Conservation (phyloP, 2,113 vertebrate genomes). For the Siphamia tubifer region DNA sequence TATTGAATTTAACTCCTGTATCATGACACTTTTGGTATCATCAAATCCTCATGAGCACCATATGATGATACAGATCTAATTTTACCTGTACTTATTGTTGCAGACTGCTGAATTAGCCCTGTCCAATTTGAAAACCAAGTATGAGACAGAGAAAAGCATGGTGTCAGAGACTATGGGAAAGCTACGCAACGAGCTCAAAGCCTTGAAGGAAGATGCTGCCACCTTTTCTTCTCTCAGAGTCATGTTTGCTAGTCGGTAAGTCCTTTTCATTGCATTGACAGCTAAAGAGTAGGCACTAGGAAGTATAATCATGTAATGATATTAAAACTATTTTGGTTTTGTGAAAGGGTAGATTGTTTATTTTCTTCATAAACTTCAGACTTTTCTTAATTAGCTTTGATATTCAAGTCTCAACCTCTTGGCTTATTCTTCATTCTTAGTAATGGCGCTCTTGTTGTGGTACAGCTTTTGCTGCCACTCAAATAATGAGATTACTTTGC, state of each 20-base stretch:
- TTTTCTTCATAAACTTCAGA: too few relatives aligned
- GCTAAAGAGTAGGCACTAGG: too few relatives aligned
- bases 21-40: too few relatives aligned
- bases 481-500: slow-evolving; percentile 69
- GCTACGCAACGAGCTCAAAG: slow-evolving; percentile 85
- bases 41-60: too few relatives aligned
- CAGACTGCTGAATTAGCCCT: slow-evolving; percentile 86
- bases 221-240: slow-evolving; percentile 86
- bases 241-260: slow-evolving; percentile 87
- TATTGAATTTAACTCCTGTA: too few relatives aligned
- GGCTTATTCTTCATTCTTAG: slow-evolving; percentile 16
- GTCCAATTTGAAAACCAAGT: slow-evolving; percentile 86
- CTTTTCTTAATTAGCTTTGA: neutral
- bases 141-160: slow-evolving; percentile 84
- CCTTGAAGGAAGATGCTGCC: slow-evolving; percentile 86
- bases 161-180: slow-evolving; percentile 86
- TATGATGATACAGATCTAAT: neutral
- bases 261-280: too few relatives aligned
- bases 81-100: neutral
- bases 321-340: too few relatives aligned
- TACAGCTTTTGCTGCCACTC: slow-evolving; percentile 33
- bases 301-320: too few relatives aligned
- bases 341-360: neutral
- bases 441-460: slow-evolving; percentile 24
- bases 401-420: neutral